A percentile compares a stretch with the other conserved stretches of the same genome.
These are phyloP conservation scores for Drosophila monieri DNA, from an alignment of 2,888 invertebrate species.

Conservation along the genomic window DNA sequence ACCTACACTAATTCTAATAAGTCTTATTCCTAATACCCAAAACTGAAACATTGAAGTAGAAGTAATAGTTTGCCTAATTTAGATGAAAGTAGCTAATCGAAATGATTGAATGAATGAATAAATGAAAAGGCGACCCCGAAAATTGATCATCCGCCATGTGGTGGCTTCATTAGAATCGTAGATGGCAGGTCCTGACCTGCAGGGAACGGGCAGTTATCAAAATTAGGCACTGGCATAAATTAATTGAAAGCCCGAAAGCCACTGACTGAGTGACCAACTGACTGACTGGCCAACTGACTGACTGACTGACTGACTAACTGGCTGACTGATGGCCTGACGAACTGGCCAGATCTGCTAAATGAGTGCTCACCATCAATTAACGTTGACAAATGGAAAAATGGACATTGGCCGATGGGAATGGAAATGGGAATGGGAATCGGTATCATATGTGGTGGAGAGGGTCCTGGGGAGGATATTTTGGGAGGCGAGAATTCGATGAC, in stretches of 20 bases:
- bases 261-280: conserved; percentile 17
- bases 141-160: conserved; percentile 45
- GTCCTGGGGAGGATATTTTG: not conserved
- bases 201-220: conserved; percentile 56
- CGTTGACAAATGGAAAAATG: conserved; percentile 73
- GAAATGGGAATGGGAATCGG: not conserved
- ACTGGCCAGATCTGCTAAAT: conserved; percentile 54
- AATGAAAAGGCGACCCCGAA: not conserved
- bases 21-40: too few relatives aligned
- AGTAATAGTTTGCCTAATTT: conserved; percentile 13
- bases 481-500: conserved; percentile 41
- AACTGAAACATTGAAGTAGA: too few relatives aligned
- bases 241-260: conserved; percentile 54
- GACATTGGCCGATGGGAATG: conserved; percentile 4
- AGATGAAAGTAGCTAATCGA: conserved; percentile 22
- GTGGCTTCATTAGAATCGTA: conserved; percentile 45
- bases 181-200: not conserved
- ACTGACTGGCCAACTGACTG: conserved; percentile 20
- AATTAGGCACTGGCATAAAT: conserved; percentile 69
- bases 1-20: too few relatives aligned
- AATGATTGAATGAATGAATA: not conserved
- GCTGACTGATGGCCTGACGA: conserved; percentile 12
- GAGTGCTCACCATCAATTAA: conserved; percentile 76
- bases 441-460: not conserved
- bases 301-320: conserved; percentile 18